phyloP scores from a whole-genome alignment of 1,140 invertebrate genomes.

The Camponotus pennsylvanicus region DNA sequence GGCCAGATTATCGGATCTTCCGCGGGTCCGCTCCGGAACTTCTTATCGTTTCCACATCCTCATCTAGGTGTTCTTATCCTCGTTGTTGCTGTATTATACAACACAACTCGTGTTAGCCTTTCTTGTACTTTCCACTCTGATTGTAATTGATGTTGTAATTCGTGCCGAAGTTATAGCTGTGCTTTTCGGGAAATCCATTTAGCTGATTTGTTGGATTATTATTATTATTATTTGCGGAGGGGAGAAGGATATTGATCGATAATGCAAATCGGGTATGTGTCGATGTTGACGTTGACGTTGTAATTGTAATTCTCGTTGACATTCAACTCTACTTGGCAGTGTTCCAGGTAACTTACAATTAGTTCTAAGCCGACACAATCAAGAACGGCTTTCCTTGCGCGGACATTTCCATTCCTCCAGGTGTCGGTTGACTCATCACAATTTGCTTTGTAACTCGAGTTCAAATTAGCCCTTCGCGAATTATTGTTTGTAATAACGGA shows the following conservation, averaged over 20 bases:
- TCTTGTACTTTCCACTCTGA: neutral
- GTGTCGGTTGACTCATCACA: neutral
- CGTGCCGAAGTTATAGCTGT: conserved; percentile 25
- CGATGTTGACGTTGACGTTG: conserved; percentile 42
- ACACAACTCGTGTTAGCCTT: conserved; percentile 35
- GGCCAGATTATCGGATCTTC: conserved; percentile 20
- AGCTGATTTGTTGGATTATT: neutral
- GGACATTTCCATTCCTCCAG: neutral
- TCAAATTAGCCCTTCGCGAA: conserved; percentile 10
- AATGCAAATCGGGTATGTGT: neutral
- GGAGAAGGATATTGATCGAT: conserved; percentile 20
- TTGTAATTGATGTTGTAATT: conserved; percentile 13
- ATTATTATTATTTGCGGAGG: conserved; percentile 34
- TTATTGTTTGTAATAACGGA: neutral
- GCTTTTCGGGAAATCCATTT: no score
- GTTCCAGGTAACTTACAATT: neutral
- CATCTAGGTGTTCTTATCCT: conserved; percentile 40
- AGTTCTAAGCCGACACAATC: neutral
- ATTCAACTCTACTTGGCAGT: conserved; percentile 20
- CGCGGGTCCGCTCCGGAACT: neutral
- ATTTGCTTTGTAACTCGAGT: conserved; percentile 23
- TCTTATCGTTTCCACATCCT: conserved; percentile 62
- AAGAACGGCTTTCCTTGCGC: neutral
- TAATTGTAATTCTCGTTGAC: conserved; percentile 52
- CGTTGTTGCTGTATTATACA: conserved; percentile 39